Conservation (phyloP, 2,113 vertebrate species). For the Calonectris borealis region DNA sequence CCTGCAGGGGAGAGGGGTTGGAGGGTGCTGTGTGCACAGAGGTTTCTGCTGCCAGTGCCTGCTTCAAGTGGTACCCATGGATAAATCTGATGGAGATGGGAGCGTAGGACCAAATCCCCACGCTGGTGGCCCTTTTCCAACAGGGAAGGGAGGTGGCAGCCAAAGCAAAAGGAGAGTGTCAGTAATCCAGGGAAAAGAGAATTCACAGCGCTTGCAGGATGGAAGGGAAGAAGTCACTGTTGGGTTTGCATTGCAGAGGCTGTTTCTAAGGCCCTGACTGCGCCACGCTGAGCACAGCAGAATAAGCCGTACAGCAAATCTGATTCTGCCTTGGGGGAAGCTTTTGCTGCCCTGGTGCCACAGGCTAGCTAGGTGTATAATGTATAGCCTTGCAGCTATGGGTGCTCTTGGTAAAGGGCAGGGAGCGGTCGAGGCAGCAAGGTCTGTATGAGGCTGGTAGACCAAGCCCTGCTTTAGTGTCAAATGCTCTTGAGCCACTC, state of each 20-base stretch:
- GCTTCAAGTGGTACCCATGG: background rate
- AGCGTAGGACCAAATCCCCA: accelerated
- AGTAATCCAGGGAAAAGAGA: background rate
- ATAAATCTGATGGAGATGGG: background rate
- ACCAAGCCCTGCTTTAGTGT: background rate
- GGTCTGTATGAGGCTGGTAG: background rate
- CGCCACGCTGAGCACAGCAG: background rate
- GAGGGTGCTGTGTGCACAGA: background rate
- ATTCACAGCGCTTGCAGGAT: background rate
- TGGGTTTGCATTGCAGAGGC: accelerated
- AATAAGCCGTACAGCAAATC: background rate
- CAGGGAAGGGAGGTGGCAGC: background rate
- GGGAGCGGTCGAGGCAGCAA: background rate
- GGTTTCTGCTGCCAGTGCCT: constrained; percentile 42
- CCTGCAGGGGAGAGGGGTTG: background rate
- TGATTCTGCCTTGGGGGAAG: background rate
- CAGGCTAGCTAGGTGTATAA: accelerated
- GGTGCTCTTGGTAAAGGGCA: background rate
- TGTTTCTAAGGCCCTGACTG: background rate
- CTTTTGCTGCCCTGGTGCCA: background rate
- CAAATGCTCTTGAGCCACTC: accelerated
- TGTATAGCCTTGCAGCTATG: accelerated
- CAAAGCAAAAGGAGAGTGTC: background rate
- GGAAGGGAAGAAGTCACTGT: background rate
- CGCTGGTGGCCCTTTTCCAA: background rate